Base-by-base conservation (phyloP, 2,888 invertebrate species). In the Seira ritae region DNA sequence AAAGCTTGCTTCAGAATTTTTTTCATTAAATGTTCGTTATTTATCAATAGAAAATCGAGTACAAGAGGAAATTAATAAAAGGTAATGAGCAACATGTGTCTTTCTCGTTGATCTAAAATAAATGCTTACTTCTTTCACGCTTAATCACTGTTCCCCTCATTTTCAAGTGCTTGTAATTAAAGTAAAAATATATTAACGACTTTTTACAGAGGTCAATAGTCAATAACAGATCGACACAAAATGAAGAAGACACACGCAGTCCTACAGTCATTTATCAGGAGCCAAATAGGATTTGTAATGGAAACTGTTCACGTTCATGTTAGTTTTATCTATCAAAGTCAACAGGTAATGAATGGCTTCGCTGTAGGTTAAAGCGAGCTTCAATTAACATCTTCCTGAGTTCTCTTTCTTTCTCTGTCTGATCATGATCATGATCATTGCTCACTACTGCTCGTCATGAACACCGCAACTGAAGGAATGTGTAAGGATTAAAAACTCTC, bases 271-370 rank as follows among this genome's bases (percentile, higher is more conserved):
- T 80, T 80, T 80, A 80, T 80, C 73, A 80, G 73, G 65, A 80
- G 80, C 80, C 73, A 73, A 80, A 73, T 73, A 80, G 80, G 73
- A 73, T 80, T 80, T 67, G 60, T 73, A 73, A 73, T 68, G 55
- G 79, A 73, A 73, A 73, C 79, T 71, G 72, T 78, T 78, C 79
- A 67, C 55, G 50, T 72, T 71, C 73, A 68, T 73, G 73, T 80
- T 80, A 73, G 80, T 80, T 80, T 80, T 80, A 80, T 80, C 80
- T 68, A 72, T 72, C 79, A 71, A 37, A 80, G 72, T 80, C 80
- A 80, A 73, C 68, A 24, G 15, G 80, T 73, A 80, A 73, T 80
- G 73, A 80, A 73, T 73, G 80, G 73, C 80, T 73, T 80, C 80
- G 80, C 80, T 80, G 80, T 73, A 73, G 80, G 80, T 80, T 80